Base-by-base conservation (phyloP, 2,113 vertebrate genomes). In the Rhineura floridana region DNA sequence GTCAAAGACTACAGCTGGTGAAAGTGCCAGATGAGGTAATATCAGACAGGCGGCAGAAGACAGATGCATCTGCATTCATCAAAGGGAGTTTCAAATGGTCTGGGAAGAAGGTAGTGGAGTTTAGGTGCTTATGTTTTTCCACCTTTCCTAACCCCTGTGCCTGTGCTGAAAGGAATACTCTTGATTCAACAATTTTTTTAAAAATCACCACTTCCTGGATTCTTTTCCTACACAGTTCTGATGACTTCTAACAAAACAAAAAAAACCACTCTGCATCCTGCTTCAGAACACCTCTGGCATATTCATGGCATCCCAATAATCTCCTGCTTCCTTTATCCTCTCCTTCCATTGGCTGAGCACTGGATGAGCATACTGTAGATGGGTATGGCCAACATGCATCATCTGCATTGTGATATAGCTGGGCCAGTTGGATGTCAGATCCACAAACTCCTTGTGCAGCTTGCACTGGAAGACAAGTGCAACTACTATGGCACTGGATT, bases 1-100 rank as follows among this genome's bases (percentile, higher is more conserved):
- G 48, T 89, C 59, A 85, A 85, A 65, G 59, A 78, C 69, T 76
- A 81, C 25, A 88, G 87, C 87, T 81, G 84, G 87, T 79, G 65
- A 90, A 86, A 83, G 84, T 82, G 52, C 48, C 73, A 59, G 79
- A 83, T 90, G 84, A 87, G 52, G 88, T 39, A 87, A 73, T 8
- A 17, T 0, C 69, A 88, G 83, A 63, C 88, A 82, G 78, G 78
- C 46, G 4, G 70, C 84, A 67, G 70, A 76, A 83, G 55, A 75
- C 59, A 84, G 88, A 90, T 81, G 69, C 84, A 28, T 90, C 76
- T 0, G 0, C 39, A 59, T 6, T 84, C 62, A 69, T 69, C 82
- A 33, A 0, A 1, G 73, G 62, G 72, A 86, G 86, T 30, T 69
- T 42, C 70, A 63, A 84, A 55, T 73, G 90, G 21, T 19, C 17